Evolutionary conservation across 2,888 invertebrate species (phyloP).

Genomic region (Nemotelus nigrinus): DNA sequence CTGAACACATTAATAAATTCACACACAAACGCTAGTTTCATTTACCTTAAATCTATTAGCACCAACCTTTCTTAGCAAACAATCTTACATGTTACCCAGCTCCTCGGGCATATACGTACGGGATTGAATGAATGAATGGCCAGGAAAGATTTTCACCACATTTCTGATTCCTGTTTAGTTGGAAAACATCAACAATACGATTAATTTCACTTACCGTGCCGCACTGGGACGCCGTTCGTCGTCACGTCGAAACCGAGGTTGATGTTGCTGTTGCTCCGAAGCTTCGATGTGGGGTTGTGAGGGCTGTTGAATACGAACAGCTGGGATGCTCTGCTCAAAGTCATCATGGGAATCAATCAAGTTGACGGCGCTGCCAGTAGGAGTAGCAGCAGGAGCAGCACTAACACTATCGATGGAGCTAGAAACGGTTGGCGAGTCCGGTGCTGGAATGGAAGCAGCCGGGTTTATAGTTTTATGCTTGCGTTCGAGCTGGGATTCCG

Average conservation of each 20-base stretch:
- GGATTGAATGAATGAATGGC: neutral
- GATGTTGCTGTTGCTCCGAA: neutral
- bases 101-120: neutral
- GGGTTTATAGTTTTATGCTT: conserved; percentile 47
- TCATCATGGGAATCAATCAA: conserved; percentile 66
- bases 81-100: neutral
- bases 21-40: too few species aligned
- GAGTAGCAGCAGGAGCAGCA: neutral
- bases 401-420: neutral
- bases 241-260: neutral
- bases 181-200: conserved; percentile 52
- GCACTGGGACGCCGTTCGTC: conserved; percentile 46
- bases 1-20: too few species aligned
- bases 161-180: conserved; percentile 8
- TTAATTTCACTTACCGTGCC: conserved; percentile 52
- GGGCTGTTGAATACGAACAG: conserved; percentile 14
- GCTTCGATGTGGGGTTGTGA: neutral
- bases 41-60: too few species aligned
- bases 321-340: conserved; percentile 69
- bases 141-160: neutral
- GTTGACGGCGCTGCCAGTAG: conserved; percentile 47
- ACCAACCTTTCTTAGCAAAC: neutral
- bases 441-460: too few species aligned
- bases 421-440: neutral
- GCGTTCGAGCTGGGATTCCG: conserved; percentile 5